Base-by-base conservation (phyloP, 2,113 vertebrate species). In the Anoura caudifer region DNA sequence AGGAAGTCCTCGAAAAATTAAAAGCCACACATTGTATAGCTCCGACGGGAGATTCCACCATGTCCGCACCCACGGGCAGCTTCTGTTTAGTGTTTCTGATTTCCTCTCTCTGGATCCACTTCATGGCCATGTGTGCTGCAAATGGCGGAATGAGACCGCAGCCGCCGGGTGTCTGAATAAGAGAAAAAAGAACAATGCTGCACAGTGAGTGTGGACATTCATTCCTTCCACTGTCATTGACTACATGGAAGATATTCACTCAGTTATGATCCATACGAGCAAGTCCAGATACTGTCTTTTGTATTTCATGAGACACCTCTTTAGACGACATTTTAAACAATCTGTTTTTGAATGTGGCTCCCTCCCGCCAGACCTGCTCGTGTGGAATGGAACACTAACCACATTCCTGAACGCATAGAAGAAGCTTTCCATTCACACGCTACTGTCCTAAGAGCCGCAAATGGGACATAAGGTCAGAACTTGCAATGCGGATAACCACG, bases 291-390 rank as follows among this genome's bases (percentile, higher is more conserved):
- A n/a, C 20, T 13, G 16, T 47, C 24, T 77, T 63, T 10, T 24
- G 5, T 43, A 92, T 87, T 82, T 95, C 86, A 76, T 72, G 63
- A 91, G 43, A 65, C 70, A 61, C 45, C 86, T 80, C 89, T 88
- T 86, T 20, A 36, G 14, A 87, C 70, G 89, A 85, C 47, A 91
- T 73, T 91, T 96, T 77, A 80, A 70, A 47, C 20, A 65, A 45
- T 20, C 72, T 94, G 31, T 76, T 91, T 77, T 91, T 41, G 65
- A 94, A 91, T 91, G 77, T 77, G 61, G 61, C 63, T 93, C 82
- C 88, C 89, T 95, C 82, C 88, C 87, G 70, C 38, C 83, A 91
- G 63, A 95, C 52, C 87, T 86, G n/a, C 47, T 90, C 80, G 10
- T 52, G 28, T 82, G 88, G 83, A 93, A 93, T 84, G 80, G 79